Percentiles rank a stretch among this genome's conserved stretches.
Evolutionary conservation across 2,888 invertebrate genomes (phyloP).

Genomic region (Escarpia spicata): DNA sequence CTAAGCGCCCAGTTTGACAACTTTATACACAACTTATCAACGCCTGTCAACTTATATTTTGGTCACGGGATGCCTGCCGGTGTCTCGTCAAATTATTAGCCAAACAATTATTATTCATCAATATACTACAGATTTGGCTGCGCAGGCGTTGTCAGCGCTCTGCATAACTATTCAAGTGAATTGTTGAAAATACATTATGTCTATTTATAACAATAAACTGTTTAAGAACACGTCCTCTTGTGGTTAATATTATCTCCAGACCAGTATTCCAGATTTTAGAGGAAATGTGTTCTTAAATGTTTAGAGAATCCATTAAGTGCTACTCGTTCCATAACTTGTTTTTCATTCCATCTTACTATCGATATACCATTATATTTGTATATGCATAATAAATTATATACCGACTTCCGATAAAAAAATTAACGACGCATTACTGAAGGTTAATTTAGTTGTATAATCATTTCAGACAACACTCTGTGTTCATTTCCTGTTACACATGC

Average conservation of each 20-base stretch:
- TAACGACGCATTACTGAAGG: neutral
- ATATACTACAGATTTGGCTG: too few relatives aligned
- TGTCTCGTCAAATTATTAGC: neutral
- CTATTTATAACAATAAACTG: too few relatives aligned
- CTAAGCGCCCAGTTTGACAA: neutral
- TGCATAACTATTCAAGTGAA: too few relatives aligned
- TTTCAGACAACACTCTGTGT: neutral
- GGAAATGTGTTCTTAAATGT: too few relatives aligned
- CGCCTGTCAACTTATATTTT: neutral
- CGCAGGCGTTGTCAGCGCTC: too few relatives aligned
- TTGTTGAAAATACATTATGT: too few relatives aligned
- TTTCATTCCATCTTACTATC: neutral
- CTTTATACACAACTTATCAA: neutral
- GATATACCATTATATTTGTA: neutral
- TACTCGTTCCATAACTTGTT: neutral
- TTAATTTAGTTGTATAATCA: neutral
- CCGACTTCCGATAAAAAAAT: neutral
- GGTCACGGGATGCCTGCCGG: neutral
- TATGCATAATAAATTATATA: neutral
- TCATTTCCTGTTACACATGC: constrained; percentile 33
- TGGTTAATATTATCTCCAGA: too few relatives aligned
- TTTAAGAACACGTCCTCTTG: too few relatives aligned
- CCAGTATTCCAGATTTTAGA: too few relatives aligned
- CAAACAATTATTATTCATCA: neutral
- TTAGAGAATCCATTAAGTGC: neutral